Evolutionary conservation across 2,888 invertebrate species (phyloP).

Genomic region (Parnassius mnemosyne): DNA sequence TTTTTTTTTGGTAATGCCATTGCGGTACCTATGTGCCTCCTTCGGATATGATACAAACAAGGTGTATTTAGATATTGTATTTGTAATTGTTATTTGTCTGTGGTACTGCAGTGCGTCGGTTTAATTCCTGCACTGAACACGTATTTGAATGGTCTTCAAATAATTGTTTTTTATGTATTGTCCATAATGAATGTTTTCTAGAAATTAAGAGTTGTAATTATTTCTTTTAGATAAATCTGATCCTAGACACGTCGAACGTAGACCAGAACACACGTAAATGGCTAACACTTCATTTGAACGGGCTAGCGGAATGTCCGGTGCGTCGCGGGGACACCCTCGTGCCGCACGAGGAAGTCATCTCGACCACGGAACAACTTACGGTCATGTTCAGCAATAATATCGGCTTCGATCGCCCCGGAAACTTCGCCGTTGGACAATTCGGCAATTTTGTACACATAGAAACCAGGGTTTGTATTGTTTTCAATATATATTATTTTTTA

Average conservation of each 20-base stretch:
- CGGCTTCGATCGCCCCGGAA: conserved; percentile 80
- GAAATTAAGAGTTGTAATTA: too few relatives aligned
- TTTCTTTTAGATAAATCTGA: conserved; percentile 82
- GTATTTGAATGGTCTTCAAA: too few relatives aligned
- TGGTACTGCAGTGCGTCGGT: too few relatives aligned
- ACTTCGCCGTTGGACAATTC: conserved; percentile 87
- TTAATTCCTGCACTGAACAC: too few relatives aligned
- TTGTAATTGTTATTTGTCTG: too few relatives aligned
- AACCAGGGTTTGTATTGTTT: conserved; percentile 79
- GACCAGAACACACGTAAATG: conserved; percentile 83
- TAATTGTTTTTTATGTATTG: too few relatives aligned
- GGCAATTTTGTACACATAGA: conserved; percentile 84
- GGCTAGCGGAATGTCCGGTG: conserved; percentile 88
- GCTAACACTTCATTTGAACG: conserved; percentile 87
- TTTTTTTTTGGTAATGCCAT: too few relatives aligned
- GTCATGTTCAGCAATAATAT: conserved; percentile 82
- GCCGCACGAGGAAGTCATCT: conserved; percentile 87
- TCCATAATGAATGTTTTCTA: too few relatives aligned
- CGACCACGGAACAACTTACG: conserved; percentile 88
- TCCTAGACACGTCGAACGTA: conserved; percentile 85
- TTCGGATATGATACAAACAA: too few relatives aligned
- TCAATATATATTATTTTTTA: not conserved
- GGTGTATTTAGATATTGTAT: too few relatives aligned
- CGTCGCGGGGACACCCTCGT: conserved; percentile 78
- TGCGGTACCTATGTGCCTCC: too few relatives aligned